phyloP scores from a whole-genome alignment of 2,888 invertebrate genomes.

The Chrysolina oricalcia region DNA sequence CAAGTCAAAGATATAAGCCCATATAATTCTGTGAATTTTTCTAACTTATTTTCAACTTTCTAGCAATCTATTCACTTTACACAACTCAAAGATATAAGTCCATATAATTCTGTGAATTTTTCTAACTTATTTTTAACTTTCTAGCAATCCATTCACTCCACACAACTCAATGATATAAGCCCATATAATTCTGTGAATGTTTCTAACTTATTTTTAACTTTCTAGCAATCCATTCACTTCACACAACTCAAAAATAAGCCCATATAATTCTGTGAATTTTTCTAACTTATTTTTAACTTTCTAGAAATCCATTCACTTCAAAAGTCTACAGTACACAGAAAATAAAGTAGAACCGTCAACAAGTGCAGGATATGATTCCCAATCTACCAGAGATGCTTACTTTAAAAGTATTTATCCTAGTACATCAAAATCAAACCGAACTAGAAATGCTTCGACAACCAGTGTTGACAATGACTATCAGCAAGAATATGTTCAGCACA shows the following conservation, averaged over 20 bases:
- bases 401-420: background rate
- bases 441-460: conserved; percentile 31
- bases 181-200: background rate
- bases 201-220: background rate
- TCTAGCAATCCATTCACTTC: background rate
- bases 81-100: too few species aligned
- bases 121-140: too few species aligned
- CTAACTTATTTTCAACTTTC: background rate
- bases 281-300: background rate
- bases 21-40: background rate
- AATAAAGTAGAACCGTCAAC: background rate
- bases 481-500: conserved; percentile 26
- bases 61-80: background rate
- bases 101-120: too few species aligned
- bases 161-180: too few species aligned
- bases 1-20: too few species aligned
- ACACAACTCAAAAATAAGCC: too few species aligned
- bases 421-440: conserved; percentile 8
- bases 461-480: conserved; percentile 38
- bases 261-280: background rate
- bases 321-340: background rate
- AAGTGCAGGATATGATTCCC: conserved; percentile 5
- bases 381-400: conserved; percentile 18
- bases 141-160: too few species aligned
- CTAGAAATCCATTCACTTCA: background rate